A percentile compares a stretch with the other conserved stretches of the same genome.
These are phyloP conservation scores for Rhea americana DNA, from an alignment of 2,113 vertebrate species.

Conservation along the genomic window DNA sequence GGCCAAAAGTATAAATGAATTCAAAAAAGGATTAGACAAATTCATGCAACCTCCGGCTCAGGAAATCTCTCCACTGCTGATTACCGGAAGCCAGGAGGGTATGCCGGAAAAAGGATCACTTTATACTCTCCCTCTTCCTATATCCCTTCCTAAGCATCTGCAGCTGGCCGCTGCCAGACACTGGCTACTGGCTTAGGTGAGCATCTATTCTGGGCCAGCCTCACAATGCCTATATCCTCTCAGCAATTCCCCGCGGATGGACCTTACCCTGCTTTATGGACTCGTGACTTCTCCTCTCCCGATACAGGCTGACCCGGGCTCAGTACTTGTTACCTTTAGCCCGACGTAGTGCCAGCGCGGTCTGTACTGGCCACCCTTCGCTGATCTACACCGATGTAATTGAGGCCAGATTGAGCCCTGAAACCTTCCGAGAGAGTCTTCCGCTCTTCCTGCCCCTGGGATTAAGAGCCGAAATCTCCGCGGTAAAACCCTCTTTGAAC, in stretches of 20 bases:
- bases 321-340: background rate
- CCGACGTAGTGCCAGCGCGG: rapidly evolving
- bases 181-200: background rate
- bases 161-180: background rate
- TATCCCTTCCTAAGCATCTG: conserved; percentile 48
- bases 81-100: background rate
- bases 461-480: conserved; percentile 41
- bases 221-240: background rate
- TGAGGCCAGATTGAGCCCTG: conserved; percentile 53
- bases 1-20: conserved; percentile 63
- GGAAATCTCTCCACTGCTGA: conserved; percentile 50
- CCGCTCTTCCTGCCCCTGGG: conserved; percentile 34
- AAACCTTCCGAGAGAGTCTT: conserved; percentile 51
- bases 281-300: background rate
- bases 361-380: background rate
- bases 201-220: background rate
- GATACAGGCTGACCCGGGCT: rapidly evolving
- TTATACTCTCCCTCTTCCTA: conserved; percentile 44
- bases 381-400: conserved; percentile 33
- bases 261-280: background rate
- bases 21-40: conserved; percentile 23
- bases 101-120: conserved; percentile 47
- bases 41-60: conserved; percentile 38
- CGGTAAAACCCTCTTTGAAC: conserved; percentile 63
- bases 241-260: background rate